Conservation (phyloP, 2,797 vertebrate species). For the Gadopsis marmoratus region DNA sequence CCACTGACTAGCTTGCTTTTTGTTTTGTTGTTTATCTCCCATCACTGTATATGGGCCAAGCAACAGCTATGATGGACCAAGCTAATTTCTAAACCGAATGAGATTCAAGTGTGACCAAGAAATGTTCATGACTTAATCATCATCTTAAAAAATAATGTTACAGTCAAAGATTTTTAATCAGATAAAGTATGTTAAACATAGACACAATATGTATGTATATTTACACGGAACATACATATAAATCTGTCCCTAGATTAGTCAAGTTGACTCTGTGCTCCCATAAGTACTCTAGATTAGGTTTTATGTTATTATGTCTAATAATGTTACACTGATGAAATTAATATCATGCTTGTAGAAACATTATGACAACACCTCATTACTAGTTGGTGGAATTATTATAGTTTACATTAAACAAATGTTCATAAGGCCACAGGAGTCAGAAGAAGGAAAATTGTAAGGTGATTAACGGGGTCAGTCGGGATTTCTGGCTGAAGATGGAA, state of each 20-base stretch:
- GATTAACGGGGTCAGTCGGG: constrained; percentile 63
- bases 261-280: background rate
- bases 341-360: constrained; percentile 34
- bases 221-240: background rate
- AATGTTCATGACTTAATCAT: background rate
- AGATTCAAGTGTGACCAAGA: background rate
- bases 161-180: background rate
- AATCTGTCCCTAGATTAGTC: background rate
- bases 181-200: background rate
- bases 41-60: background rate
- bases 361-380: constrained; percentile 36
- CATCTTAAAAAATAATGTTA: background rate
- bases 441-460: constrained; percentile 32
- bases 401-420: constrained; percentile 40
- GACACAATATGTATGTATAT: background rate
- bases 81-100: background rate
- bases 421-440: constrained; percentile 22
- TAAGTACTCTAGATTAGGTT: background rate
- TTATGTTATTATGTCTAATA: constrained; percentile 2
- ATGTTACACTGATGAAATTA: constrained; percentile 25
- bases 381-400: constrained; percentile 6
- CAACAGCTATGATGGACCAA: background rate
- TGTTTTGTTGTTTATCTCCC: background rate
- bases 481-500: constrained; percentile 71
- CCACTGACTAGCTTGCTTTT: background rate